Conservation (phyloP, 2,113 vertebrate species). For the Xiphophorus hellerii region DNA sequence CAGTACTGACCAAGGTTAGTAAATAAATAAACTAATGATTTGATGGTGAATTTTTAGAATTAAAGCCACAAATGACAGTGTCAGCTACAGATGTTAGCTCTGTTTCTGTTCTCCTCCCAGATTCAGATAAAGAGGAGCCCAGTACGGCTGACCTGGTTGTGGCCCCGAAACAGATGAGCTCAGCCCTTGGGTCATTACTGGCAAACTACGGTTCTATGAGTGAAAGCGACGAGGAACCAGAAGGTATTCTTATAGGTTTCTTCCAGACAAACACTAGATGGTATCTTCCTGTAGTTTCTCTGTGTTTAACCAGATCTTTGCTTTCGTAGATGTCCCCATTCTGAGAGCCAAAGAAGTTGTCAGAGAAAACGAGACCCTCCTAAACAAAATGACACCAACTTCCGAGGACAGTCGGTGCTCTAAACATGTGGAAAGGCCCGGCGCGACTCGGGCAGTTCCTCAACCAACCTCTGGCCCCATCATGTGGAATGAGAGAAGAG, state of each 20-base stretch:
- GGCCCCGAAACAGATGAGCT: constrained; percentile 89
- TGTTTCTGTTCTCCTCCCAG: constrained; percentile 37
- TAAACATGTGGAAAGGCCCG: constrained; percentile 1
- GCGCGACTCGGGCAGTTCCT: constrained; percentile 33
- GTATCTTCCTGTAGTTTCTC: neutral
- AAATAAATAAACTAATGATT: neutral
- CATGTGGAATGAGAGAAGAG: constrained; percentile 5
- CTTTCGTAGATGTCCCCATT: constrained; percentile 79
- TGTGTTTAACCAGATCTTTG: neutral
- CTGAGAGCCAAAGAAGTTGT: constrained; percentile 74
- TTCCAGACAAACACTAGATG: neutral
- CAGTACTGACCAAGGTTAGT: constrained; percentile 72
- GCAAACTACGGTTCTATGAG: constrained; percentile 86
- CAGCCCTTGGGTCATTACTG: constrained; percentile 85
- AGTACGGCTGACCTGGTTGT: constrained; percentile 67
- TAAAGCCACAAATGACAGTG: neutral
- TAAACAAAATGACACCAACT: constrained; percentile 24
- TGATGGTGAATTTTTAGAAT: neutral
- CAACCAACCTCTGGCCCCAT: neutral
- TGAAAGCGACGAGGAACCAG: constrained; percentile 83
- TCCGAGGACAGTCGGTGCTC: constrained; percentile 16
- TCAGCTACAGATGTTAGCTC: neutral
- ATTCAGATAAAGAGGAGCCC: constrained; percentile 74
- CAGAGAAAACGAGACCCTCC: constrained; percentile 74
- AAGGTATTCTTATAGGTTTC: constrained; percentile 71